Base-by-base conservation (phyloP, 2,113 vertebrate species). In the Ciconia stormi region DNA sequence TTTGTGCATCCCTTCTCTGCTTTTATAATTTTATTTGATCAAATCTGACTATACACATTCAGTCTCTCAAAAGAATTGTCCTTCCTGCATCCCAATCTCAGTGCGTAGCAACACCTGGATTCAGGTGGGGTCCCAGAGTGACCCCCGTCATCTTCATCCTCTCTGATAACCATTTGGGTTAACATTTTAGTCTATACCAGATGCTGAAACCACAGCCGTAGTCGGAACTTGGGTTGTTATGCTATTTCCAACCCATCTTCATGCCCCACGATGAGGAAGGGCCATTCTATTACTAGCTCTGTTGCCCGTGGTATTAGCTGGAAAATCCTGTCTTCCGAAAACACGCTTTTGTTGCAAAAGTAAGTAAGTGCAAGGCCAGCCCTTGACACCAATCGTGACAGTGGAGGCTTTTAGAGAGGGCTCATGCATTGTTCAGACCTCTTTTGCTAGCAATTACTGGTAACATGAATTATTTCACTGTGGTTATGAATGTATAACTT, bases 321-420 rank as follows among this genome's bases (percentile, higher is more conserved):
- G 65, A 79, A 90, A 92, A 69, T 58, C 49, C 23, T 26, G 49
- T 29, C 66, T 66, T 72, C 66, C 69, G 82, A 61, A 91, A 94
- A 77, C 74, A 88, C 6, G 7, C 30, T 86, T 85, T 47, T 82
- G 66, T 74, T 94, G 34, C 42, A 82, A 22, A 89, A 87, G 91
- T n/a, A 89, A 87, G 91, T n/a, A 38, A 89, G 78, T 59, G 53
- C 84, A 87, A 87, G 89, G 89, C 73, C 84, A 69, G 91, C 47
- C 91, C 77, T 95, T 91, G 93, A 95, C 93, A 84, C 50, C 72
- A 63, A 1, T 38, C 38, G 55, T 50, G 71, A 40, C 56, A 80
- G 36, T 2, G 38, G 42, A 95, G 66, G 92, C 92, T 96, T 97
- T 95, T 84, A 96, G 87, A 86, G 58, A 62, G 79, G 42, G 14